Base-by-base conservation (phyloP, 2,113 vertebrate species). In the Zingel zingel region DNA sequence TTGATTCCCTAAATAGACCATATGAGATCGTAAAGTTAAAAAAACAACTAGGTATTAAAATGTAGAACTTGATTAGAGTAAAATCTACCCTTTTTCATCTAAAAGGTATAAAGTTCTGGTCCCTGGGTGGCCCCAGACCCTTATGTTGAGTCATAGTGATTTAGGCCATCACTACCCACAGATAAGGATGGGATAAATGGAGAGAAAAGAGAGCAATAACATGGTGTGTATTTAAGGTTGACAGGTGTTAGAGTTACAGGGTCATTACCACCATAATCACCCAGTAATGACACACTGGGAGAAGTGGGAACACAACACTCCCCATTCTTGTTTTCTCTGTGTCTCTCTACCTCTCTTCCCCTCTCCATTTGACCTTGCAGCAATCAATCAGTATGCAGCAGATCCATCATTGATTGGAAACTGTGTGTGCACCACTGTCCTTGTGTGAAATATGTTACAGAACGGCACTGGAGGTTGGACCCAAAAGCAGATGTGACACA, bases 181-280 rank as follows among this genome's bases (percentile, higher is more conserved):
- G 74, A 64, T 74, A 47, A 74, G 16, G 47, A 25, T 23, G 23
- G 59, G 53, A 9, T 68, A 18, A 81, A 74, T 21, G 51, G 51
- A 53, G 23, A 43, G 45, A 59, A 77, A 69, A 18, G 43, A 47
- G 30, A 54, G 58, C 57, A 36, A 58, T 51, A 13, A 59, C 50
- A 79, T 5, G 0, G 39, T 77, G 62, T 83, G 85, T 79, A 54
- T 82, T 62, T 86, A 74, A 58, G 80, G 85, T 27, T 89, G 90
- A 90, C 90, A 94, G 92, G 88, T 93, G 91, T 88, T 84, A 39
- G 79, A 84, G 74, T 90, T 83, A 76, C 83, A 68, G 91, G 89
- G 84, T 91, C 80, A 83, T 92, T 93, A 92, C 61, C 82, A 25
- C 59, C 77, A 33, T 90, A 90, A 93, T 92, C 83, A 91, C 72